phyloP scores from a whole-genome alignment of 2,797 vertebrate genomes.

The Brotula barbata region DNA sequence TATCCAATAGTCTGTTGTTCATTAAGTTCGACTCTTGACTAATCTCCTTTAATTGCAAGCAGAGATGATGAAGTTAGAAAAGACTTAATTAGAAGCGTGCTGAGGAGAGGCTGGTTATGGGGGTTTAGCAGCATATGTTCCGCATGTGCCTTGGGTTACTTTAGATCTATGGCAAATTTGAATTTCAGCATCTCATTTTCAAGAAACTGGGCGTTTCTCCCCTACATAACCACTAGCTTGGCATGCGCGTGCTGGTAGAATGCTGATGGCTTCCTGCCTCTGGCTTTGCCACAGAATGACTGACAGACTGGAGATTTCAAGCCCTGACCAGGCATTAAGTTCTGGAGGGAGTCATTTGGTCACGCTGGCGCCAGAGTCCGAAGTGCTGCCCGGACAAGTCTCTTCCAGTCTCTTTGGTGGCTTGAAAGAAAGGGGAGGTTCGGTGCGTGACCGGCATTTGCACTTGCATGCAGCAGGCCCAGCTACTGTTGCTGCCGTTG shows the following conservation, averaged over 20 bases:
- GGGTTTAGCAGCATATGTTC: conserved; percentile 72
- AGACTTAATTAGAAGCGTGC: conserved; percentile 79
- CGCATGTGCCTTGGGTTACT: conserved; percentile 65
- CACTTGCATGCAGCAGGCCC: conserved; percentile 79
- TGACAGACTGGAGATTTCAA: conserved; percentile 70
- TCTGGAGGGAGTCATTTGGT: conserved; percentile 75
- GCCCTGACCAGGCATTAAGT: conserved; percentile 76
- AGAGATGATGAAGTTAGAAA: conserved; percentile 73
- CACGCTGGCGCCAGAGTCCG: conserved; percentile 74
- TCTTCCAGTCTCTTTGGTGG: conserved; percentile 77
- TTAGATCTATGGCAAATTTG: conserved; percentile 66
- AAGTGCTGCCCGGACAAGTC: conserved; percentile 78
- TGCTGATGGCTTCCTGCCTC: conserved; percentile 75
- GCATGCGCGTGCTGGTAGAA: conserved; percentile 60
- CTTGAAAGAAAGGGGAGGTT: conserved; percentile 80
- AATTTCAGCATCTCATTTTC: conserved; percentile 75
- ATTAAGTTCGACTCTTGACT: conserved; percentile 72
- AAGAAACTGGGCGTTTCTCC: conserved; percentile 73
- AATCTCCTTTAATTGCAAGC: conserved; percentile 77
- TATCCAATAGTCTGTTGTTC: conserved; percentile 78
- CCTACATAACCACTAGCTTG: conserved; percentile 71
- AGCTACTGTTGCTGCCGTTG: conserved; percentile 80
- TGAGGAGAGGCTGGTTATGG: conserved; percentile 63
- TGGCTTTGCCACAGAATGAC: conserved; percentile 72
- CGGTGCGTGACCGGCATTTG: conserved; percentile 84